Percentiles rank a stretch among this genome's conserved stretches.
These are phyloP conservation scores for Micrasema longulum DNA, from an alignment of 1,140 invertebrate genomes.

Conservation along the genomic window DNA sequence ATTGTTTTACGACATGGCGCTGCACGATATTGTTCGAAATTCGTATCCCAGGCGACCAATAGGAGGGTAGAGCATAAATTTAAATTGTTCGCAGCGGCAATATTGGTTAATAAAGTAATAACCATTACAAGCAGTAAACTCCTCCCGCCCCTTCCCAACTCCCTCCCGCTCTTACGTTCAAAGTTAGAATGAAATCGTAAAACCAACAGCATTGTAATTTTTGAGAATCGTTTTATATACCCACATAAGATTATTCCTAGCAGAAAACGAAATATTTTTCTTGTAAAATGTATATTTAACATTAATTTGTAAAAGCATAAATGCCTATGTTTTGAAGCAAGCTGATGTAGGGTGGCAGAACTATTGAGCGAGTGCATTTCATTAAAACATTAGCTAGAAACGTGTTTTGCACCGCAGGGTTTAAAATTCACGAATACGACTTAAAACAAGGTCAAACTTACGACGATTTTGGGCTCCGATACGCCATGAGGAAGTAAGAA, in stretches of 20 bases:
- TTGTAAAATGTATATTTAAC: too few species aligned
- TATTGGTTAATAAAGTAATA: constrained; percentile 56
- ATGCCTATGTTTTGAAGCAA: too few species aligned
- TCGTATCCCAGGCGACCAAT: constrained; percentile 49
- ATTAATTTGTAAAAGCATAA: too few species aligned
- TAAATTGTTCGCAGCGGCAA: constrained; percentile 47
- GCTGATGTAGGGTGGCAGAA: too few species aligned
- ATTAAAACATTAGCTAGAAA: too few species aligned
- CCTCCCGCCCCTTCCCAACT: constrained; percentile 6
- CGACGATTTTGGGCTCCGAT: too few species aligned
- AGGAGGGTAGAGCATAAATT: constrained; percentile 50
- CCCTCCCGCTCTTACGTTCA: not conserved
- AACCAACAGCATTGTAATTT: constrained; percentile 41
- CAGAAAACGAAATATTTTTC: too few species aligned
- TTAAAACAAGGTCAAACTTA: too few species aligned
- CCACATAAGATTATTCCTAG: not conserved
- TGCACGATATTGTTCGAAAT: constrained; percentile 53
- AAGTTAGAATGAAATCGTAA: constrained; percentile 32
- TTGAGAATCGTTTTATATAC: not conserved
- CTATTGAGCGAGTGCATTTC: too few species aligned
- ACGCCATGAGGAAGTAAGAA: too few species aligned
- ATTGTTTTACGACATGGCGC: constrained; percentile 50
- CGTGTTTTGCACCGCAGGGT: too few species aligned
- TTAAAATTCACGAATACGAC: too few species aligned
- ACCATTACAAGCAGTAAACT: constrained; percentile 53